These are phyloP conservation scores for Eulacestoma nigropectus DNA, from an alignment of 2,113 vertebrate species.

Conservation along the genomic window DNA sequence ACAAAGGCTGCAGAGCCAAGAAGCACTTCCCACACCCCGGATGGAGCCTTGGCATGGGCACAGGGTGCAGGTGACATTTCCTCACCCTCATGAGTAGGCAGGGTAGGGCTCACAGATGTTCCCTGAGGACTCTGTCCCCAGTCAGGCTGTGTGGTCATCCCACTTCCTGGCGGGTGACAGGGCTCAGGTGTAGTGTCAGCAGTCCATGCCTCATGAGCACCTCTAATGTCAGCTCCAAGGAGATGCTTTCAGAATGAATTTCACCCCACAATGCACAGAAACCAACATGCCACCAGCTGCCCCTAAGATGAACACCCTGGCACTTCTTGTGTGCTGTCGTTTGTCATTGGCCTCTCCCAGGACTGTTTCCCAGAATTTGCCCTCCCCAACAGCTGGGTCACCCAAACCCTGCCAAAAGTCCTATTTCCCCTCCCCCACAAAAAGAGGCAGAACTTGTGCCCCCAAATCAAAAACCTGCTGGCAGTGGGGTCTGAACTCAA, in stretches of 20 bases:
- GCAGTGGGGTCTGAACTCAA: background rate
- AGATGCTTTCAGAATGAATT: background rate
- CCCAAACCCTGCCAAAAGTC: background rate
- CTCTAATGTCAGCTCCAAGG: background rate
- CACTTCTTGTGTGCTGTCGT: background rate
- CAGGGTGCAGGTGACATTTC: background rate
- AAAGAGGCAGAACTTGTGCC: background rate
- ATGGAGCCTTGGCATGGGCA: background rate
- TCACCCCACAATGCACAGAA: rapidly evolving
- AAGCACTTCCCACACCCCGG: rapidly evolving
- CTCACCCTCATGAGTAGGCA: background rate
- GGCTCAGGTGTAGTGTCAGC: background rate
- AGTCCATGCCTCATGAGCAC: background rate
- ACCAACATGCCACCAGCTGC: background rate
- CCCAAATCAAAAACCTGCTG: background rate
- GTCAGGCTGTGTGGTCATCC: background rate
- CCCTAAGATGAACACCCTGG: background rate
- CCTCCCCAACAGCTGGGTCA: background rate
- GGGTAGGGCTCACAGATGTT: background rate
- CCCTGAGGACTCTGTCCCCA: background rate
- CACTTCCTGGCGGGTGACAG: too few relatives aligned
- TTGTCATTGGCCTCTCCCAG: background rate
- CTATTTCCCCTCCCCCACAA: rapidly evolving
- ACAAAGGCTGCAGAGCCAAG: background rate
- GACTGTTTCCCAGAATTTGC: background rate